Evolutionary conservation across 1,140 invertebrate genomes (phyloP), one percentile per base, ranked within the genome.

Genomic region (Trachymyrmex septentrionalis): DNA sequence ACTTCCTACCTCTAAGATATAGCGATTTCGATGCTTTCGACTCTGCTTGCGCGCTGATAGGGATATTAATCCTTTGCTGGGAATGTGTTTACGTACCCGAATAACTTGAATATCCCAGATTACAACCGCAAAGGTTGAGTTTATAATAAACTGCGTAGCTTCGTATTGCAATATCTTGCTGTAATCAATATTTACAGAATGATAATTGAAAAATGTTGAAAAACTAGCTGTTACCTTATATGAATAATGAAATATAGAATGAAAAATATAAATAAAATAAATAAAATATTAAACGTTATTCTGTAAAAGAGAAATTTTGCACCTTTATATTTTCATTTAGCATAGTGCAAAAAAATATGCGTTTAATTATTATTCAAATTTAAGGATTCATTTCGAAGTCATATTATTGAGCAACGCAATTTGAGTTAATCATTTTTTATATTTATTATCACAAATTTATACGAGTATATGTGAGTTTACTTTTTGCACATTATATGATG

Each of bases 91-190:
- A 30, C 24, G 21, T 44, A 24, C 3, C 55, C 27, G 73, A 82
- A 61, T 73, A 82, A 82, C 7, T 71, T 27, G 34, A 59, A 72
- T 72, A 82, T 59, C 21, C 14, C 2, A 10, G 50, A 71, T 57
- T 81, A 69, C 44, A 19, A 57, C 19, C 2, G 19, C 16, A 34
- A 84, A 48, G 5, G 7, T 12, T 71, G 19, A 12, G 9, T 82
- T 82, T 7, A 44, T 72, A 78, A 66, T 78, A 44, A 82, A 82
- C 19, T 16, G 34, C 7, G 14, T 55, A 69, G 30, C 30, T 71
- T 44, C 16, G 14, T n/a, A 21, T 66, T 4, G 19, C 14, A 14
- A 6, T 63, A 63, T 6, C 10, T 67, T 67, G 16, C 16, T 6
- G 16, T 10, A 66, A 24, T 72, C 1, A 10, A 72, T 72, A 30